These are phyloP conservation scores for Myioborus melanocephalus DNA, from an alignment of 2,797 vertebrate genomes.

Conservation along the genomic window DNA sequence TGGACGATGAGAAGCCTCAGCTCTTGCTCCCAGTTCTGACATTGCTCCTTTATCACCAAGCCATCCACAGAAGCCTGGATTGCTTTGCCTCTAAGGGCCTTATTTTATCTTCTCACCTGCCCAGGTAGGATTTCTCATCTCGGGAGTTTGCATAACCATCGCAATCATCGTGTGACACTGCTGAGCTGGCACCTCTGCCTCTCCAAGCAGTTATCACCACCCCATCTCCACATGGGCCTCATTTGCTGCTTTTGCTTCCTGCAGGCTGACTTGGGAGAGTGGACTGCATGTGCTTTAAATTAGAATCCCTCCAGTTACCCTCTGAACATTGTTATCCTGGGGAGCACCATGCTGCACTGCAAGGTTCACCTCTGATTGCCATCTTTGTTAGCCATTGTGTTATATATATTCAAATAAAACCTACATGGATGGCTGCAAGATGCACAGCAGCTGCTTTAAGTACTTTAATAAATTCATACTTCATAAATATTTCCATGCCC, in stretches of 20 bases:
- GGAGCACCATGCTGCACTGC: neutral
- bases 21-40: neutral
- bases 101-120: conserved; percentile 39
- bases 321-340: neutral
- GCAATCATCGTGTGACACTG: neutral
- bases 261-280: neutral
- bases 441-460: neutral
- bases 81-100: conserved; percentile 42
- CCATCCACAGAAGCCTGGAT: neutral
- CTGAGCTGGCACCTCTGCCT: conserved; percentile 19
- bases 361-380: neutral
- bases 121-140: neutral
- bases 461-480: neutral
- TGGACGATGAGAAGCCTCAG: neutral
- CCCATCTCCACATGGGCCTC: neutral
- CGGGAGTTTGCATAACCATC: neutral
- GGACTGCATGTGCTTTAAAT: neutral
- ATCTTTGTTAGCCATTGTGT: neutral
- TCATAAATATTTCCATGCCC: neutral
- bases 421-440: neutral
- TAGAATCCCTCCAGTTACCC: neutral
- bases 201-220: neutral
- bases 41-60: neutral
- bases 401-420: conserved; percentile 4
- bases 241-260: neutral